Percentiles rank a stretch among this genome's conserved stretches.
These are phyloP conservation scores for Myotis yumanensis DNA, from an alignment of 2,113 vertebrate species.

Conservation along the genomic window DNA sequence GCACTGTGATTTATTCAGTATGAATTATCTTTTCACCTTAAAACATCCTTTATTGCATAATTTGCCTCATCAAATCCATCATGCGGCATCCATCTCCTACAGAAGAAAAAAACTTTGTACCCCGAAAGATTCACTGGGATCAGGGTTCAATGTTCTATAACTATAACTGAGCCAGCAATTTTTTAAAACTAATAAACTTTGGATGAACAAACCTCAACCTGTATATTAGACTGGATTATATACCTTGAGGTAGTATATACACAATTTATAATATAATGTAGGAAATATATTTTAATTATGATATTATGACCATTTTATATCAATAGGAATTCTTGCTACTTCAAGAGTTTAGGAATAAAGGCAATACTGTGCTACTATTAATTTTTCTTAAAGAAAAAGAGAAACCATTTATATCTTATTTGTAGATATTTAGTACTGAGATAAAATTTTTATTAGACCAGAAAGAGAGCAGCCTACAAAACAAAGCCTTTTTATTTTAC, in stretches of 20 bases:
- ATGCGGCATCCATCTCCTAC: background rate
- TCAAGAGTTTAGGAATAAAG: conserved; percentile 22
- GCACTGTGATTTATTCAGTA: conserved; percentile 16
- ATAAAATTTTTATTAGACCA: background rate
- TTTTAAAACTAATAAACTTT: conserved; percentile 11
- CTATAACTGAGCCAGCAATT: background rate
- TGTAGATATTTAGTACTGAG: conserved; percentile 1
- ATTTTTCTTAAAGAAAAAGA: background rate
- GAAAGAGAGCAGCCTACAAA: background rate
- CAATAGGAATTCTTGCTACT: conserved; percentile 21
- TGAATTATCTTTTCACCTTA: conserved; percentile 45
- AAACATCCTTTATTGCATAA: background rate
- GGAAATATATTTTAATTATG: conserved; percentile 22
- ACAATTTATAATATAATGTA: conserved; percentile 21
- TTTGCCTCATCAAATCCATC: background rate
- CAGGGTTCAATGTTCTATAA: conserved; percentile 9
- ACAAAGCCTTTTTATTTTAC: background rate
- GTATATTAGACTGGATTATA: background rate
- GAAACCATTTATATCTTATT: background rate
- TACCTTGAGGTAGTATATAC: background rate
- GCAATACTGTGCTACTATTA: background rate
- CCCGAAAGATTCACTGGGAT: background rate
- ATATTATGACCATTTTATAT: background rate
- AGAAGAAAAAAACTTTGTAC: background rate
- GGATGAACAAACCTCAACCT: background rate